A percentile compares a stretch with the other conserved stretches of the same genome.
Evolutionary conservation across 2,888 invertebrate species (phyloP).

Genomic region (Lasioglossum pauxillum): DNA sequence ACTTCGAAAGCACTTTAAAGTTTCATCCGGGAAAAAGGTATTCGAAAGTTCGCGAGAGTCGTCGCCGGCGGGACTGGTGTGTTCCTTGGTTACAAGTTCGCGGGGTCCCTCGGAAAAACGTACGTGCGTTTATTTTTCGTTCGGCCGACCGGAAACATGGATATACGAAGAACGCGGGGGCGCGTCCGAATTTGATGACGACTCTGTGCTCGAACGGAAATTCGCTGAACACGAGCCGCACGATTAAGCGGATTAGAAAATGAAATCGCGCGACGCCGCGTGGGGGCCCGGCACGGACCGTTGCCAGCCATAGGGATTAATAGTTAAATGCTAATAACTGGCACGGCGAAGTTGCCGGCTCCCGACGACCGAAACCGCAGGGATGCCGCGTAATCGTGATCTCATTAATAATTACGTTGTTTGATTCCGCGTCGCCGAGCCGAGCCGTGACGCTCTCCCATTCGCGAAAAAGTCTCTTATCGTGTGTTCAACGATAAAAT

Average conservation of each 20-base stretch:
- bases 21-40: slow-evolving; percentile 40
- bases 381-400: slow-evolving; percentile 57
- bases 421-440: slow-evolving; percentile 57
- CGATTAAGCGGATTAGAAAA: slow-evolving; percentile 17
- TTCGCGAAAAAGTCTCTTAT: neutral
- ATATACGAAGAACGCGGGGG: neutral
- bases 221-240: neutral
- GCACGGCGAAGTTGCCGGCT: slow-evolving; percentile 53
- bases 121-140: slow-evolving; percentile 16
- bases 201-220: neutral
- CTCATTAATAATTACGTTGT: slow-evolving; percentile 63
- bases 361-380: slow-evolving; percentile 56
- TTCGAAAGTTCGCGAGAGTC: slow-evolving; percentile 56
- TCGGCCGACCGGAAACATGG: slow-evolving; percentile 5
- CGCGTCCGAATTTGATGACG: slow-evolving; percentile 14
- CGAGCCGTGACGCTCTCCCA: neutral
- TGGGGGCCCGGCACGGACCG: slow-evolving; percentile 32
- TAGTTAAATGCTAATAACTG: slow-evolving; percentile 62
- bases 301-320: slow-evolving; percentile 48
- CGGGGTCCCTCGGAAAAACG: neutral
- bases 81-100: slow-evolving; percentile 59
- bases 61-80: neutral
- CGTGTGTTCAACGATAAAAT: neutral
- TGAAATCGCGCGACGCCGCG: slow-evolving; percentile 22
- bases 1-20: slow-evolving; percentile 56